phyloP scores from a whole-genome alignment of 1,140 invertebrate species.

The Zeugodacus cucurbitae region DNA sequence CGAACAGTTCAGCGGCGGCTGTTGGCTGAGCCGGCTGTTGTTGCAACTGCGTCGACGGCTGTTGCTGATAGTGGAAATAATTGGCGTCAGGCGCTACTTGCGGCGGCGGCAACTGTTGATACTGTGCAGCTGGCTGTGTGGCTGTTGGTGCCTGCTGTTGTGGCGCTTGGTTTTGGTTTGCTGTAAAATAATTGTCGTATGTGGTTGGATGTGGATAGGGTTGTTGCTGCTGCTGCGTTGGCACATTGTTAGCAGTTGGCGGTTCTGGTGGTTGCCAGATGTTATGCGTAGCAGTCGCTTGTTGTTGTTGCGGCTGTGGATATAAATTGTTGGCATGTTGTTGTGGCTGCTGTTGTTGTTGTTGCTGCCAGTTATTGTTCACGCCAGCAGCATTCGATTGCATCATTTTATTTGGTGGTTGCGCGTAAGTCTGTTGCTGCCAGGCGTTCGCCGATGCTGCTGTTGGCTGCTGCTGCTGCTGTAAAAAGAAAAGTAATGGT shows the following conservation, averaged over 20 bases:
- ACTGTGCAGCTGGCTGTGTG: neutral
- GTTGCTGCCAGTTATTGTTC: conserved; percentile 38
- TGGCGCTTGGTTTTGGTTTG: neutral
- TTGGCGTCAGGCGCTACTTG: neutral
- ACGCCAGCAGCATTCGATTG: conserved; percentile 32
- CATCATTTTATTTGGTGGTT: conserved; percentile 40
- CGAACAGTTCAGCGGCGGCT: conserved; percentile 41
- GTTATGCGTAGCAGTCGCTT: neutral
- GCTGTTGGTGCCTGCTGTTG: conserved; percentile 48
- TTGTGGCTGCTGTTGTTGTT: conserved; percentile 41
- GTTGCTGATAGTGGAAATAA: conserved; percentile 40
- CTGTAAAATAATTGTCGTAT: conserved; percentile 33
- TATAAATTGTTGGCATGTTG: conserved; percentile 26
- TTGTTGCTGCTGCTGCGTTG: neutral
- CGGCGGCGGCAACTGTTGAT: neutral
- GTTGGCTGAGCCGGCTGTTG: conserved; percentile 43
- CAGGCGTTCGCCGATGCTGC: neutral
- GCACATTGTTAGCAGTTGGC: neutral
- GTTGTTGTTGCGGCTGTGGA: neutral
- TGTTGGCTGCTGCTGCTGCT: neutral
- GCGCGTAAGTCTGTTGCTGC: conserved; percentile 35
- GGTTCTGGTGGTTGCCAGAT: conserved; percentile 25
- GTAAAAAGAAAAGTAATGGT: neutral
- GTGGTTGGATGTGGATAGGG: neutral
- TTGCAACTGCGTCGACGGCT: conserved; percentile 41